Percentiles rank a stretch among this genome's conserved stretches.
Evolutionary conservation across 2,797 vertebrate genomes (phyloP).

Genomic region (Pipistrellus pygmaeus): DNA sequence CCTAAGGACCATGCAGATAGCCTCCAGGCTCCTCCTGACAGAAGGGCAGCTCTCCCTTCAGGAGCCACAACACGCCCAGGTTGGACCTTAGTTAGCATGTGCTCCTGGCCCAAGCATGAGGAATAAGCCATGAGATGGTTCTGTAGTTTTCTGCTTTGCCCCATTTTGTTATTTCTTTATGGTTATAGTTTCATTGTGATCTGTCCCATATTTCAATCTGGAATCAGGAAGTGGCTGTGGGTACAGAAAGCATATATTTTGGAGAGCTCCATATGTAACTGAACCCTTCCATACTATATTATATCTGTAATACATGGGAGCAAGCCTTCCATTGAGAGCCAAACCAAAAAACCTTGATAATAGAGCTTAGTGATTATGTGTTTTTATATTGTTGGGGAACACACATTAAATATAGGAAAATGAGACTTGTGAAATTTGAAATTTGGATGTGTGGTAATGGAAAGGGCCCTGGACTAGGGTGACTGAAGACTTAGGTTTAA

Average conservation of each 20-base stretch:
- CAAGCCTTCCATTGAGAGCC: constrained; percentile 67
- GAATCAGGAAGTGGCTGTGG: constrained; percentile 68
- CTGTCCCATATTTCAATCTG: constrained; percentile 56
- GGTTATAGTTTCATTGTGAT: constrained; percentile 56
- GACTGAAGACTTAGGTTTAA: not conserved
- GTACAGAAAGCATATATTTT: constrained; percentile 67
- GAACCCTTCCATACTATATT: constrained; percentile 56
- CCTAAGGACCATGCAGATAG: not conserved
- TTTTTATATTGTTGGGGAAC: constrained; percentile 55
- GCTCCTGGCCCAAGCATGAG: fast-evolving
- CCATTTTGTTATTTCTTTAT: constrained; percentile 36
- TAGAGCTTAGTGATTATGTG: not conserved
- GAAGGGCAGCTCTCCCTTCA: not conserved
- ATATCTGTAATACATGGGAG: constrained; percentile 52
- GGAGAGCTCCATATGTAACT: constrained; percentile 45
- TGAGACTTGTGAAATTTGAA: constrained; percentile 43
- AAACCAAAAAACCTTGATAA: constrained; percentile 63
- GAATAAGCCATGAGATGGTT: not conserved
- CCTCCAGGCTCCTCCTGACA: not conserved
- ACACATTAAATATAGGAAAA: constrained; percentile 32
- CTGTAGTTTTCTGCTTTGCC: constrained; percentile 20
- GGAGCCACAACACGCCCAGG: not conserved
- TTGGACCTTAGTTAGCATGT: not conserved
- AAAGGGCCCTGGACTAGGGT: not conserved
- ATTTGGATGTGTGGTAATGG: not conserved